A percentile compares a stretch with the other conserved stretches of the same genome.
Conservation (phyloP, 92 coral and sea anemone genomes). For the Siderastrea radians region DNA sequence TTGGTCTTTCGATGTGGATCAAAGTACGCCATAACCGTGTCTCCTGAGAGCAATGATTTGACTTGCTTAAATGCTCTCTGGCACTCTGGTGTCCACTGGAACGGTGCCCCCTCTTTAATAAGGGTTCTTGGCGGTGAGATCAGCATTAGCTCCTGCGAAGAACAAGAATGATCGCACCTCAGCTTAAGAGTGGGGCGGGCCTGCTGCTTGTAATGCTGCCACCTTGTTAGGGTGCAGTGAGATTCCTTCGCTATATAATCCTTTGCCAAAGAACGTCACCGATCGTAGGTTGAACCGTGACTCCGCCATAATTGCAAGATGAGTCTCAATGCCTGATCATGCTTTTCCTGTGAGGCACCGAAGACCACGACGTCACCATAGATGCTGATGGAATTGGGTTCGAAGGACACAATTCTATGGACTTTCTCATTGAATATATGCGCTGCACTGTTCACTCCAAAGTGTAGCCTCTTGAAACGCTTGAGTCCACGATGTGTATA, state of each 20-base stretch:
- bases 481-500: neutral
- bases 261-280: conserved; percentile 33
- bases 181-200: conserved; percentile 17
- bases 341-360: neutral
- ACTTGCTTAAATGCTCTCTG: conserved; percentile 32
- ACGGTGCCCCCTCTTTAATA: conserved; percentile 6
- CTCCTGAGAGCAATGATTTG: neutral
- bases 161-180: conserved; percentile 46
- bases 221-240: conserved; percentile 36
- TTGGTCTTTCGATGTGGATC: conserved; percentile 40
- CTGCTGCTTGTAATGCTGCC: conserved; percentile 34
- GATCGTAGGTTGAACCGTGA: conserved; percentile 17
- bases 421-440: conserved; percentile 65
- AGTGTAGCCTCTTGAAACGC: conserved; percentile 48
- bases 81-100: conserved; percentile 33
- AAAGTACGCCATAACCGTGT: conserved; percentile 44
- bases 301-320: conserved; percentile 6
- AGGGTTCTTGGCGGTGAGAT: conserved; percentile 23
- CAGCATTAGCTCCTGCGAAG: conserved; percentile 32
- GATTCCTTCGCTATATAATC: conserved; percentile 45
- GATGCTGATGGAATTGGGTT: conserved; percentile 11
- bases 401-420: conserved; percentile 13
- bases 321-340: conserved; percentile 9
- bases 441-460: conserved; percentile 63
- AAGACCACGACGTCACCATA: neutral